Conservation (phyloP, 2,888 invertebrate species). For the Synanthedon vespiformis region DNA sequence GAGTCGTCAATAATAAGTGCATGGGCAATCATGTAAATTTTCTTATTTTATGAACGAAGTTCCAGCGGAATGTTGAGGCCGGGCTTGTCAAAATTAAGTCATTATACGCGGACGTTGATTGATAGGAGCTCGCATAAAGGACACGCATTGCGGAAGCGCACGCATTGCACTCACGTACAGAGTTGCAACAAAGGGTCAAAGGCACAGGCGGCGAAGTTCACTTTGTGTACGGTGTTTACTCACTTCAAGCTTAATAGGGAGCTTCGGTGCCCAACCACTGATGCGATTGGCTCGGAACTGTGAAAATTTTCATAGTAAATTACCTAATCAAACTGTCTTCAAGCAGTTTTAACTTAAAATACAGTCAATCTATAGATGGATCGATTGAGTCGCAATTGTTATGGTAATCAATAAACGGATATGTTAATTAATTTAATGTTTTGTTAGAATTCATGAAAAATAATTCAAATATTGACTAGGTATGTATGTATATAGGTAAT, state of each 20-base stretch:
- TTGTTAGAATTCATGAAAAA: too few relatives aligned
- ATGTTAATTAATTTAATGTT: too few relatives aligned
- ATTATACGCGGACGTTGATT: conserved; percentile 60
- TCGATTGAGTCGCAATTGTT: too few relatives aligned
- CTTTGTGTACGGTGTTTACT: background rate
- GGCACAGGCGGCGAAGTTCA: background rate
- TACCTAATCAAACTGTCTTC: too few relatives aligned
- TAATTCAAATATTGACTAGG: too few relatives aligned
- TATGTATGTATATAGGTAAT: too few relatives aligned
- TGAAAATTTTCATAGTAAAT: too few relatives aligned
- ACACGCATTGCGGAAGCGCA: conserved; percentile 53
- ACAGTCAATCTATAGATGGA: too few relatives aligned
- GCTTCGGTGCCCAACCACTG: background rate
- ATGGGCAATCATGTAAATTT: conserved; percentile 38
- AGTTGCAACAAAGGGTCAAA: background rate
- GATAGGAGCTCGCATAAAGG: conserved; percentile 45
- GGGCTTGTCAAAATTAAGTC: conserved; percentile 59
- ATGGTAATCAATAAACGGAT: too few relatives aligned
- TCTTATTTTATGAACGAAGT: conserved; percentile 36
- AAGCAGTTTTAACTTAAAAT: too few relatives aligned
- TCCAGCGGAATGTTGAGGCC: conserved; percentile 26
- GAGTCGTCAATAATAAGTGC: conserved; percentile 37
- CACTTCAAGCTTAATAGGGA: background rate
- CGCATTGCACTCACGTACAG: conserved; percentile 35
- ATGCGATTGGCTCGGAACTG: background rate